These are phyloP conservation scores for Ormyrus rosae DNA, from an alignment of 2,888 invertebrate species.

Conservation along the genomic window DNA sequence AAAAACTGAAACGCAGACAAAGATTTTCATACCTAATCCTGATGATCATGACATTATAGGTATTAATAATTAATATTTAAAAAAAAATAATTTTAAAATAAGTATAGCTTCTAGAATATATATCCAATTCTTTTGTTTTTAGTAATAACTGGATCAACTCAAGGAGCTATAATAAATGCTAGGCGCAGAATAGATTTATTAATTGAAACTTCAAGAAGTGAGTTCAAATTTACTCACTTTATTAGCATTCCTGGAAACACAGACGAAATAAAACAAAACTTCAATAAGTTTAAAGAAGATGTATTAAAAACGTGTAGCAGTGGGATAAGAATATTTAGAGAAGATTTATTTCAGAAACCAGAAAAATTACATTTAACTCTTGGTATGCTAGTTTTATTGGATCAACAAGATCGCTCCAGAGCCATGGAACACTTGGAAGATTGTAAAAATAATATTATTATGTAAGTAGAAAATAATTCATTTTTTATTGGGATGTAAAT, in stretches of 20 bases:
- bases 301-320: conserved; percentile 73
- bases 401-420: conserved; percentile 83
- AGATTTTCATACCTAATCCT: conserved; percentile 34
- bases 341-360: conserved; percentile 84
- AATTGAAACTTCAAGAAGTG: conserved; percentile 83
- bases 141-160: conserved; percentile 78
- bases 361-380: conserved; percentile 91
- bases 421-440: conserved; percentile 81
- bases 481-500: conserved; percentile 14
- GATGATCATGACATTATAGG: conserved; percentile 31
- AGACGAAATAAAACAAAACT: conserved; percentile 80
- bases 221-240: conserved; percentile 88
- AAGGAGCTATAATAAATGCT: conserved; percentile 83
- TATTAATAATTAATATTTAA: neutral
- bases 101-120: neutral
- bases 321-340: conserved; percentile 81
- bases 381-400: conserved; percentile 85
- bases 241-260: conserved; percentile 85
- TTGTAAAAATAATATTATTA: conserved; percentile 81
- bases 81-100: neutral
- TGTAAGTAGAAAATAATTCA: conserved; percentile 75
- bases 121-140: conserved; percentile 54
- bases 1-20: conserved; percentile 37
- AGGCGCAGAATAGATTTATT: conserved; percentile 85
- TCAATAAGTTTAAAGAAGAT: conserved; percentile 80